Base-by-base conservation (phyloP, 2,113 vertebrate genomes). In the Asarcornis scutulata region DNA sequence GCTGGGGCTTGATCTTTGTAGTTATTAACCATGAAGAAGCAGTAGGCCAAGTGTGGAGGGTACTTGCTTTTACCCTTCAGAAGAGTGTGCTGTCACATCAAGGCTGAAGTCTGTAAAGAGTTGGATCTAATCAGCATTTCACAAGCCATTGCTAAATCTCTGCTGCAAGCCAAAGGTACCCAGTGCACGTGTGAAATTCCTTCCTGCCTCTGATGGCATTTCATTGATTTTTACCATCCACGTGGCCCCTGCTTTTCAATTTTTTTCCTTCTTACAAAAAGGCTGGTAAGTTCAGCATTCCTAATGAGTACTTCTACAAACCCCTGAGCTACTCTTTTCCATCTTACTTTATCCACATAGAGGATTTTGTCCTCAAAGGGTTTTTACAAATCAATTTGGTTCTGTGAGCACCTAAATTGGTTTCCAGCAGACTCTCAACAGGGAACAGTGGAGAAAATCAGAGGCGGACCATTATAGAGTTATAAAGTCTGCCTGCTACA, bases 71-170 rank as follows among this genome's bases (percentile, higher is more conserved):
- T 23, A 58, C n/a, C 2, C 40, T 25, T 26, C 31, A 31, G 27
- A 84, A 22, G 73, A 6, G 29, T 2, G 11, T 1, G 7, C 3
- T 27, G 2, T 48, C 48, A 3, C 18, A 55, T 29, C 1, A 0
- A 71, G 73, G 66, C 75, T 6, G 42, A 72, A 68, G 22, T 60
- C 88, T 88, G 66, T 52, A 4, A 53, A 88, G 87, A 80, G 85
- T 79, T 88, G 75, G 20, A 44, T 85, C 71, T 58, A 62, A 73
- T 80, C 89, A 85, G 84, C 55, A 42, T 91, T 93, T 85, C 32
- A 34, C 83, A 91, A 83, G 72, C 46, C 58, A 6, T 8, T 64
- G 67, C 89, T 89, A 85, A 87, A 80, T 48, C 89, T 73, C 92
- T 88, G 85, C 85, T 1, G 4, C 83, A 38, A 76, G 71, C 88